Base-by-base conservation (phyloP, 2,797 vertebrate species). In the Notolepis coatsorum region DNA sequence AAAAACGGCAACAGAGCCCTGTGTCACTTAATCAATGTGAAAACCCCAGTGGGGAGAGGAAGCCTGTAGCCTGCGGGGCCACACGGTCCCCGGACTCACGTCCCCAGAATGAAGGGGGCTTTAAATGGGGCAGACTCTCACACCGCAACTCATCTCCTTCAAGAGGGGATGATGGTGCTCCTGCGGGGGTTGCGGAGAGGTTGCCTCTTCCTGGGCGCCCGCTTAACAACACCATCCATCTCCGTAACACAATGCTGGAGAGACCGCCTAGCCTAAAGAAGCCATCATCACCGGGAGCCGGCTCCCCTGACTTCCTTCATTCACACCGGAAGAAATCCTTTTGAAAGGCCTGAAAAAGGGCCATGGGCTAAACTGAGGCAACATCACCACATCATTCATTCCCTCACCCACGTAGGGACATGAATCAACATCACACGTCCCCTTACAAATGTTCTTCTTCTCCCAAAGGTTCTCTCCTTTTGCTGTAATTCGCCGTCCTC, bases 1-100 rank as follows among this genome's bases (percentile, higher is more conserved):
- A 93, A 87, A 90, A 91, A 93, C 43, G 64, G 71, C 80, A 52
- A 45, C 28, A 46, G 59, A 76, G 77, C 76, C 62, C 24, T 7
- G 49, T 84, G 84, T 90, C 89, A 88, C 77, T 92, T 90, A 88
- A 91, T 93, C 90, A 93, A 88, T 88, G 77, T 64, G 75, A 79
- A n/a, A 83, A 66, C 63, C 79, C 82, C 82, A 35, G 61, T 1
- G 48, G 75, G 71, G 68, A 49, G 72, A 56, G 12, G 46, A 57
- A 51, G 38, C 7, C 54, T n/a, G 5, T 23, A 0, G 57, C 78
- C 84, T 51, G 60, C 25, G 23, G 85, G 70, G 65, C 45, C 5
- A 10, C 8, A 7, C 41, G 6, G 68, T 77, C 82, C 73, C 82
- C 38, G 35, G 63, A 67, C 83, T 84, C 65, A 41, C 68, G 84